These are phyloP conservation scores for Cephus pygmeus DNA, from an alignment of 2,888 invertebrate species.

Conservation along the genomic window DNA sequence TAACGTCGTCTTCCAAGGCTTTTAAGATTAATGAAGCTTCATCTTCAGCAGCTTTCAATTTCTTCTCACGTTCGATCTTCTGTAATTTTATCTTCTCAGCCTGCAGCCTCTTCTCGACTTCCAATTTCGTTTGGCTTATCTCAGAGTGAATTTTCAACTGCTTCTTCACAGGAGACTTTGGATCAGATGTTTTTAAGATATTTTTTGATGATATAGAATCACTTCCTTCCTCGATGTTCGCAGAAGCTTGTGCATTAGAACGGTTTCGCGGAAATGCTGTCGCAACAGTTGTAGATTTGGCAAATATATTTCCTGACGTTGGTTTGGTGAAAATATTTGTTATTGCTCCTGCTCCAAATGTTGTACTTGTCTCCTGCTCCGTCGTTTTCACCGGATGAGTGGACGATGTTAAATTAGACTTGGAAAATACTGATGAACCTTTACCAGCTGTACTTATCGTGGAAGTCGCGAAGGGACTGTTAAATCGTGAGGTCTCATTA, in stretches of 20 bases:
- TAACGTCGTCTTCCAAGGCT: slow-evolving; percentile 40
- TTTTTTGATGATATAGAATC: slow-evolving; percentile 25
- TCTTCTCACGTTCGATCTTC: slow-evolving; percentile 30
- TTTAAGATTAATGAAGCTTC: slow-evolving; percentile 42
- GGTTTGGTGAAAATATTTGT: slow-evolving; percentile 38
- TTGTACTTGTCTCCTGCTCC: slow-evolving; percentile 12
- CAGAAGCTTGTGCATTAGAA: neutral
- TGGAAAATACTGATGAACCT: neutral
- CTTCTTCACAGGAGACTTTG: slow-evolving; percentile 12
- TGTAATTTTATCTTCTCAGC: slow-evolving; percentile 26
- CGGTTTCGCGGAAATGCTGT: neutral
- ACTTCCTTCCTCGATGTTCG: neutral
- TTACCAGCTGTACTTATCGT: neutral
- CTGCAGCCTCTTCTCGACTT: slow-evolving; percentile 30
- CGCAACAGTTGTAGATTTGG: neutral
- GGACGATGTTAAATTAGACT: neutral
- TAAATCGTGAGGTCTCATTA: neutral
- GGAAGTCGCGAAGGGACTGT: neutral
- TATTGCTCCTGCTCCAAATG: slow-evolving; percentile 30
- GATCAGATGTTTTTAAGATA: slow-evolving; percentile 15
- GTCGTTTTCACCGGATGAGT: neutral
- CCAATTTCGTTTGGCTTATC: slow-evolving; percentile 34
- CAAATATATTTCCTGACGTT: slow-evolving; percentile 31
- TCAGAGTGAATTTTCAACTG: slow-evolving; percentile 22
- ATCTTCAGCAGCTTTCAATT: slow-evolving; percentile 33